Evolutionary conservation across 1,140 invertebrate species (phyloP), one percentile per base, ranked within the genome.

Genomic region (Contarinia nasturtii): DNA sequence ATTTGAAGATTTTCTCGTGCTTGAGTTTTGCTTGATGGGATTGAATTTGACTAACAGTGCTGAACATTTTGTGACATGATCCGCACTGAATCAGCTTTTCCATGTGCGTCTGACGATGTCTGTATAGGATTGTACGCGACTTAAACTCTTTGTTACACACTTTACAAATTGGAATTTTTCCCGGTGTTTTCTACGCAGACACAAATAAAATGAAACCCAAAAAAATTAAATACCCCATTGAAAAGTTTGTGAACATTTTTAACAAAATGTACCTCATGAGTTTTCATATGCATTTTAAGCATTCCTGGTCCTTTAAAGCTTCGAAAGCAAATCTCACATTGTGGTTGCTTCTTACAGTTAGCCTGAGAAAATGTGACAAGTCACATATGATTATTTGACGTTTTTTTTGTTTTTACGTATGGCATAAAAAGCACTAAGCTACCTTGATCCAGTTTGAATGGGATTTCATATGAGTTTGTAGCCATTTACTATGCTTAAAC

Each of bases 211-310:
- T 17, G 18, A 21, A 33, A 22, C 15, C 10, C n/a, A n/a, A 21
- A 44, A 20, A 36, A 22, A 34, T 33, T 19, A 43, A 36, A n/a
- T n/a, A n/a, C n/a, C 27, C 7, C 14, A 33, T 17, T 43, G 17
- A 17, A 14, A 10, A 46, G 8, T 14, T 15, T 45, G 18, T 4
- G 15, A 34, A 37, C 33, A 18, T 8, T 15, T 38, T 12, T 20
- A 18, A 41, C 14, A 41, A 20, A 46, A 36, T 27, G 7, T 34
- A 48, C 60, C 50, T 74, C 71, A 59, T 74, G 72, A 1, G 71
- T 73, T 7, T 71, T 67, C 71, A 73, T 73, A 54, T 74, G 72
- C 70, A 74, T 71, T 50, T 70, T 69, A 20, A 74, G 52, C 71
- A 74, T 74, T 7, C 71, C 72, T 4, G 71, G 72, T 18, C 72